Evolutionary conservation across 2,888 invertebrate genomes (phyloP), one percentile per base, ranked within the genome.

Genomic region (Monochamus alternatus): DNA sequence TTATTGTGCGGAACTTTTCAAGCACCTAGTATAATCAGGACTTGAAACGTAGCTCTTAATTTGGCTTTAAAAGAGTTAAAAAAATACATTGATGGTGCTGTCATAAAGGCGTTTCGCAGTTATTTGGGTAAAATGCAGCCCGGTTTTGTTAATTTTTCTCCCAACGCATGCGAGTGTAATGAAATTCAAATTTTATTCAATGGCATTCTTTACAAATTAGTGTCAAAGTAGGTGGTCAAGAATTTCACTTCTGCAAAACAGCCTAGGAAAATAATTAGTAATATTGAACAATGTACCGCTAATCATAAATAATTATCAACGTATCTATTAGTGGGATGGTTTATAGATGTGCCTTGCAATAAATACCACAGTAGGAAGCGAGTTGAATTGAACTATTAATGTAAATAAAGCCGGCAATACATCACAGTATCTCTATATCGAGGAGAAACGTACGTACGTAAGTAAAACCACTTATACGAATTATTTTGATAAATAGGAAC

Each of bases 191-290:
- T 69, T 69, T 69, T 69, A 69, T 69, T 69, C 69, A 69, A 68
- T 30, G 22, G 59, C 68, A 58, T 67, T 63, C 55, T 67, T 67
- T 67, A 58, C 67, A 44, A 69, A 69, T 69, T 69, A 69, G 14
- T 51, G 60, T 69, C 69, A 69, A 69, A 60, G 69, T 69, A 69
- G 69, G 69, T 69, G 69, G 69, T 69, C 69, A 60, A 69, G 69
- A 69, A 69, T 69, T 69, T 69, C 60, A 69, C 47, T 69, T 69
- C 47, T 69, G 69, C 69, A 60, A 38, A 68, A 43, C 68, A 58
- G 43, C 38, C 59, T n/a, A 68, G 44, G 58, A 47, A 69, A 69
- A 69, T 58, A 69, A 69, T 69, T 69, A 69, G 44, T 69, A 60
- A 69, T 47, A 60, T n/a, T 58, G 44, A n/a, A 68, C 58, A 59